These are phyloP conservation scores for Globia sparganii DNA, from an alignment of 2,888 invertebrate genomes.

Conservation along the genomic window DNA sequence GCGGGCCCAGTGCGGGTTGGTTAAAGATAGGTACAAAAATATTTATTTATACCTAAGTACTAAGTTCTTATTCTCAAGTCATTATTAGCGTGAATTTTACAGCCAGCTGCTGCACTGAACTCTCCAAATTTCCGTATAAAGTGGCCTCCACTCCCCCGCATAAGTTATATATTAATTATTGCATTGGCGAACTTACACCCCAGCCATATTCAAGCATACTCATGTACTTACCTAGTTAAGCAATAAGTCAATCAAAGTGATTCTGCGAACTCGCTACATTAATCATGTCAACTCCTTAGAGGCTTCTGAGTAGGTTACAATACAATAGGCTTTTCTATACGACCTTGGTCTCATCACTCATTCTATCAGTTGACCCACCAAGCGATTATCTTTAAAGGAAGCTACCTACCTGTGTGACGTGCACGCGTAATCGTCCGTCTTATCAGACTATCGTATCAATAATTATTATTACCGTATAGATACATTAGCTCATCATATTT, in stretches of 20 bases:
- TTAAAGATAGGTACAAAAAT: background rate
- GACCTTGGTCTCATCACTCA: constrained; percentile 43
- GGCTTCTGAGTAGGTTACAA: background rate
- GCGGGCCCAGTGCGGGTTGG: no score
- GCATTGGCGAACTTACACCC: background rate
- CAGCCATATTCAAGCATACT: background rate
- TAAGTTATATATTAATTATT: background rate
- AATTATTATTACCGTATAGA: background rate
- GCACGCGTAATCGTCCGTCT: constrained; percentile 30
- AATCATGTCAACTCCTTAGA: constrained; percentile 12
- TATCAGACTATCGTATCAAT: constrained; percentile 43
- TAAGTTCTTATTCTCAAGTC: background rate
- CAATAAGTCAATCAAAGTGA: constrained; percentile 11
- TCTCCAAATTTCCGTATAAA: background rate
- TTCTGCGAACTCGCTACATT: constrained; percentile 38
- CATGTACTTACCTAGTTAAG: constrained; percentile 9
- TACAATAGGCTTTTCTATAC: constrained; percentile 22
- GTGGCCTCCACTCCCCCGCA: no score
- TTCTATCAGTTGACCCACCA: constrained; percentile 47
- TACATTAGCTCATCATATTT: constrained; percentile 20
- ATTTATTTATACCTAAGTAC: background rate
- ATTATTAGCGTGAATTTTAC: background rate
- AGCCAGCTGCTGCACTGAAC: background rate
- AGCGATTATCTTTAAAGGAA: constrained; percentile 36
- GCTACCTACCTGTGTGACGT: background rate